A percentile compares a stretch with the other conserved stretches of the same genome.
Conservation (phyloP, 1,140 invertebrate species). For the Eurosta solidaginis region DNA sequence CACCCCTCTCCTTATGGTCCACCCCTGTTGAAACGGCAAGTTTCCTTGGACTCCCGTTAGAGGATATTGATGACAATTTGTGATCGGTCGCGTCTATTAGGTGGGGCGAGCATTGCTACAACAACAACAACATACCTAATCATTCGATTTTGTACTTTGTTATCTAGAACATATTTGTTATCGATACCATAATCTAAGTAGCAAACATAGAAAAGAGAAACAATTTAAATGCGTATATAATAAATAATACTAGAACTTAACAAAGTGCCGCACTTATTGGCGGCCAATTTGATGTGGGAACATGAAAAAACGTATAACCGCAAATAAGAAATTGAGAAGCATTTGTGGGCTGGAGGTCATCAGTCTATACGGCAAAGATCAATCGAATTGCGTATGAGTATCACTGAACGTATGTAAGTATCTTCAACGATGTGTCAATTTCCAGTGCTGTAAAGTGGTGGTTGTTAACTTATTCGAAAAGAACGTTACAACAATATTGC, state of each 20-base stretch:
- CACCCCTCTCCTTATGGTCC: no score
- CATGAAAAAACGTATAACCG: slow-evolving; percentile 39
- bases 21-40: no score
- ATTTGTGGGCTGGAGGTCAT: slow-evolving; percentile 45
- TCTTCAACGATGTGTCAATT: background rate
- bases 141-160: no score
- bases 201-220: no score
- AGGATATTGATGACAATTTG: no score
- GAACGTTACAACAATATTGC: background rate
- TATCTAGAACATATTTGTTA: no score
- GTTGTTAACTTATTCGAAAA: background rate
- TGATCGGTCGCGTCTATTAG: no score
- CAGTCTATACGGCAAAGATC: slow-evolving; percentile 51
- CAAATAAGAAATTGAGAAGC: slow-evolving; percentile 57
- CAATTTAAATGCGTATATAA: background rate
- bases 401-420: slow-evolving; percentile 48
- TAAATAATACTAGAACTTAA: background rate
- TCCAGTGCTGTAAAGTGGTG: background rate
- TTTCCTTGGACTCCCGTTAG: no score
- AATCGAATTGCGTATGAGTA: slow-evolving; percentile 36
- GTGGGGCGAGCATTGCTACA: no score
- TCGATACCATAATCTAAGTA: no score
- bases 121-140: no score
- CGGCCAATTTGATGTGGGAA: slow-evolving; percentile 58
- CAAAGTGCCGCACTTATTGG: slow-evolving; percentile 35